These are phyloP conservation scores for Scleropages formosus DNA, from an alignment of 2,797 vertebrate genomes.

Conservation along the genomic window DNA sequence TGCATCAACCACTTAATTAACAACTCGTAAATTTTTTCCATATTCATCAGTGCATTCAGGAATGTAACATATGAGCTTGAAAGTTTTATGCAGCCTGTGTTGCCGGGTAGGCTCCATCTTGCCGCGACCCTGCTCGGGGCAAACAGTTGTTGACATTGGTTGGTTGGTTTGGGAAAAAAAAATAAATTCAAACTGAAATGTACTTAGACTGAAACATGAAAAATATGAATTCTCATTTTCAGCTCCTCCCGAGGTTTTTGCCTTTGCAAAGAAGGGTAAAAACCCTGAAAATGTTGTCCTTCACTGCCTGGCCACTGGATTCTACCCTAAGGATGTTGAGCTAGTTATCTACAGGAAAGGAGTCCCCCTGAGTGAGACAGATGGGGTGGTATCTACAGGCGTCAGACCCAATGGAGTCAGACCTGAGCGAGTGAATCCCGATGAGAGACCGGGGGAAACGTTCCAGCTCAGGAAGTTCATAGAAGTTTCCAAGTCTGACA, in stretches of 20 bases:
- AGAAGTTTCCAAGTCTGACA: constrained; percentile 41
- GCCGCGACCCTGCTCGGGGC: too few relatives aligned
- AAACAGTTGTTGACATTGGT: too few relatives aligned
- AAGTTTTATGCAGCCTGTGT: too few relatives aligned
- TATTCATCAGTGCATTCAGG: too few relatives aligned
- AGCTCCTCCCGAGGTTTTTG: background rate
- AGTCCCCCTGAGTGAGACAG: fast-evolving
- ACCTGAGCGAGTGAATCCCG: background rate
- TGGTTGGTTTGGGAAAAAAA: too few relatives aligned
- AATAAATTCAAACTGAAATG: too few relatives aligned
- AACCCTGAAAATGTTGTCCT: fast-evolving
- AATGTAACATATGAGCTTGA: constrained; percentile 13
- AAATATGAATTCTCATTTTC: too few relatives aligned
- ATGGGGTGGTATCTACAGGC: background rate
- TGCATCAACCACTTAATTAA: background rate
- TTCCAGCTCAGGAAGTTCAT: constrained; percentile 50
- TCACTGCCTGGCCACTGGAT: constrained; percentile 62
- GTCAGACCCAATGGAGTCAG: constrained; percentile 48
- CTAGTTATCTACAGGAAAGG: constrained; percentile 40
- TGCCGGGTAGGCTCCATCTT: too few relatives aligned
- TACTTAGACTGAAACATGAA: too few relatives aligned
- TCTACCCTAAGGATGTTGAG: constrained; percentile 43
- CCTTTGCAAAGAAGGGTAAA: constrained; percentile 5
- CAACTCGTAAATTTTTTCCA: background rate
- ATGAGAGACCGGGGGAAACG: constrained; percentile 38